Base-by-base conservation (phyloP, 2,113 vertebrate genomes). In the Laticauda laticaudata region DNA sequence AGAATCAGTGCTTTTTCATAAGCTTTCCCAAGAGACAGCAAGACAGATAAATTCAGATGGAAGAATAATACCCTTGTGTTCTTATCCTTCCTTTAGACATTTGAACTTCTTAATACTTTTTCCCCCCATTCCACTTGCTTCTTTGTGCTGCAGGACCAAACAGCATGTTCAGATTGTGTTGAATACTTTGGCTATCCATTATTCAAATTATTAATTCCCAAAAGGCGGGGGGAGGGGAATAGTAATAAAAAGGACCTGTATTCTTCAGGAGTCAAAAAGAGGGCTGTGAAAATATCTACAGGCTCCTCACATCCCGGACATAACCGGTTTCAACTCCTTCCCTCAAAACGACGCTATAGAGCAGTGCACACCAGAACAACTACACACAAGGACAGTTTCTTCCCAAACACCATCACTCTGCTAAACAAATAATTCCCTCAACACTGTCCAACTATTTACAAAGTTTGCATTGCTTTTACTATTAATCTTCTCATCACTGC, bases 11-110 rank as follows among this genome's bases (percentile, higher is more conserved):
- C 85, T 85, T 61, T 90, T 91, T 88, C 55, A 90, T 55, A 24
- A 0, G 0, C 61, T 69, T 90, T 59, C 90, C 57, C 93, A 93
- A 85, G 92, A 89, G 88, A 94, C 93, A 26, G 39, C 26, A 81
- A 48, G 94, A 90, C n/a, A 10, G n/a, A 39, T 90, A 94, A 91
- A 61, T 69, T 26, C 0, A 0, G 75, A 88, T 90, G 5, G 29
- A 89, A 85, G 92, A 92, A 9, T 43, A 26, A 11, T 54, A 20
- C 0, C 0, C 0, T 0, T 20, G 51, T 0, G 0, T 89, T 93
- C 64, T 59, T 53, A 5, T 4, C 54, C 0, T 0, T 61, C 85
- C 9, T 5, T 87, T 93, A 93, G 75, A 89, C 43, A 69, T 2
- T 53, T 43, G 0, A 81, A 92, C 54, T 75, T 69, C 24, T 61